A percentile compares a stretch with the other conserved stretches of the same genome.
Conservation (phyloP, 1,140 invertebrate genomes). For the Paraescarpia echinospica region DNA sequence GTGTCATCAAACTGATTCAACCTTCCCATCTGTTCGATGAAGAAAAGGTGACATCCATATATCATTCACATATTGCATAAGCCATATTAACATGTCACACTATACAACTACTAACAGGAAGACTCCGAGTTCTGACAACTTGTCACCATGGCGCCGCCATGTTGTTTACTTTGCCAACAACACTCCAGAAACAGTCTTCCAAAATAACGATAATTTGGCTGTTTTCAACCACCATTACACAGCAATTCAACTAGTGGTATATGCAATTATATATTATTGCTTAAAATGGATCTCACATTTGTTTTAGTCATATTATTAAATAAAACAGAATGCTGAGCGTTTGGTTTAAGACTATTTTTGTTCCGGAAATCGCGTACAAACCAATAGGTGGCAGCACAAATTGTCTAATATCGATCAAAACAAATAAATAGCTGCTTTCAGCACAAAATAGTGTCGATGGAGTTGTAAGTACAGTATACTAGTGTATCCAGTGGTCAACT, state of each 20-base stretch:
- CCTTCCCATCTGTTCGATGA: conserved; percentile 41
- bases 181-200: not conserved
- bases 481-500: not conserved
- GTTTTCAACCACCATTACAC: not conserved
- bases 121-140: conserved; percentile 28
- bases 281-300: not conserved
- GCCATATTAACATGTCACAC: conserved; percentile 26
- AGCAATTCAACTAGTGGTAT: not conserved
- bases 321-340: not conserved
- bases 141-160: conserved; percentile 45
- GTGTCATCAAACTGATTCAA: conserved; percentile 36
- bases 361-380: not conserved
- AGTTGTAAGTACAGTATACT: not conserved
- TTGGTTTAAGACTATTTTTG: not conserved
- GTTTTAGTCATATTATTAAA: not conserved
- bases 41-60: conserved; percentile 23
- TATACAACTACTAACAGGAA: conserved; percentile 23
- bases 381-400: not conserved
- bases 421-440: not conserved
- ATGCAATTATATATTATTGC: not conserved
- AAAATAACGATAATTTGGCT: not conserved
- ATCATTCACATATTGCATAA: conserved; percentile 28
- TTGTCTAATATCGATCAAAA: not conserved
- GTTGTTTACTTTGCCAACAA: conserved; percentile 35
- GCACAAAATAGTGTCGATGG: not conserved